Evolutionary conservation across 2,113 vertebrate genomes (phyloP), one percentile per base, ranked within the genome.

Genomic region (Oreocharis arfaki): DNA sequence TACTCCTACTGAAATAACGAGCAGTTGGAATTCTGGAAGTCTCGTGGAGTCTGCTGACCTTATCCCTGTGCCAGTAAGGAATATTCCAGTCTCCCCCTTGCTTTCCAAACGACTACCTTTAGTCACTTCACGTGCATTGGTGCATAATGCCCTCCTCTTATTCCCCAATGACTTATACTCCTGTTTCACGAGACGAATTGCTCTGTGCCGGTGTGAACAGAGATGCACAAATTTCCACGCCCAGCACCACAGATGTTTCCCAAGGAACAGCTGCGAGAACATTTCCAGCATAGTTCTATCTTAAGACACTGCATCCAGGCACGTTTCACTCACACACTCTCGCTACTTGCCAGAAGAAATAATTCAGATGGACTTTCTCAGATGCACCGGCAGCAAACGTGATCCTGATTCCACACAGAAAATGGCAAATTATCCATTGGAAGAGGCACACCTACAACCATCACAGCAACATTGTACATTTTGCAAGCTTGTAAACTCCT

Each of bases 251-350:
- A 94, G 94, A 93, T 87, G 94, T 96, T 96, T 85, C 80, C 82
- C 82, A 41, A 93, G 84, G 59, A 95, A 90, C 95, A 97, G 90
- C 95, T 96, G 96, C 95, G 57, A 76, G 75, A 76, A 64, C 56
- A 91, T 93, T 93, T 82, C 95, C 87, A 90, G 90, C 90, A 87
- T 57, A 93, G 87, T 10, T 96, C 78, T 52, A 42, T 85, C 78
- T 78, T 55, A 24, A 60, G 70, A 89, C 41, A 9, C 74, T 8
- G 1, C 76, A 94, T 52, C 65, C 82, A 95, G 85, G 84, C 93
- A 68, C 71, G 46, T 91, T 81, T 84, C 87, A 24, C 46, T 67
- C 70, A 73, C 86, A 44, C 22, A 14, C 52, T 55, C 65, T 6
- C 10, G 42, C 30, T 65, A 4, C 49, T 47, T 64, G 82, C 87